Conservation (phyloP, 2,797 vertebrate genomes). For the Alosa sapidissima region DNA sequence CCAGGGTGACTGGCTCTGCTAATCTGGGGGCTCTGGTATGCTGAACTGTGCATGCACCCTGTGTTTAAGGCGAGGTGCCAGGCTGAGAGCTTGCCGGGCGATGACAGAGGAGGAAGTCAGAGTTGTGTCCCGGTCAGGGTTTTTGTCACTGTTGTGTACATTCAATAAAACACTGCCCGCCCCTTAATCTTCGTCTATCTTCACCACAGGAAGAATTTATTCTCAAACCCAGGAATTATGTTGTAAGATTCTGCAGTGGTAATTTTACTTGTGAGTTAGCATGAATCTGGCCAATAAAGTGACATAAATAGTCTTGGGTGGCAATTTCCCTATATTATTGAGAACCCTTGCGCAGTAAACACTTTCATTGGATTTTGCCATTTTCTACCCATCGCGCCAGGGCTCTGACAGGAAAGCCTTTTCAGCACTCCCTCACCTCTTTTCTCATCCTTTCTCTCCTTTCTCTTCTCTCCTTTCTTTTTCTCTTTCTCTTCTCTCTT, state of each 20-base stretch:
- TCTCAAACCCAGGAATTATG: neutral
- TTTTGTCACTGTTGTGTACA: slow-evolving; percentile 11
- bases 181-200: slow-evolving; percentile 10
- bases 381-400: neutral
- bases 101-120: neutral
- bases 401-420: neutral
- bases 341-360: neutral
- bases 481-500: neutral
- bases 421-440: neutral
- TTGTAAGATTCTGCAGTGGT: neutral
- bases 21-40: neutral
- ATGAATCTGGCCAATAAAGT: neutral
- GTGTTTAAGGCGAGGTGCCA: slow-evolving; percentile 9
- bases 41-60: neutral
- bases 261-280: neutral
- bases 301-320: neutral
- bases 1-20: neutral
- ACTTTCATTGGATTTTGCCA: slow-evolving; percentile 4
- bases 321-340: neutral
- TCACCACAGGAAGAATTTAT: neutral
- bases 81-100: neutral
- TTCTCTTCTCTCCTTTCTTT: too few species aligned
- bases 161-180: neutral
- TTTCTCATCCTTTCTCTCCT: neutral
- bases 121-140: neutral